phyloP scores from a whole-genome alignment of 1,140 invertebrate genomes.

The Brachionus angularis region DNA sequence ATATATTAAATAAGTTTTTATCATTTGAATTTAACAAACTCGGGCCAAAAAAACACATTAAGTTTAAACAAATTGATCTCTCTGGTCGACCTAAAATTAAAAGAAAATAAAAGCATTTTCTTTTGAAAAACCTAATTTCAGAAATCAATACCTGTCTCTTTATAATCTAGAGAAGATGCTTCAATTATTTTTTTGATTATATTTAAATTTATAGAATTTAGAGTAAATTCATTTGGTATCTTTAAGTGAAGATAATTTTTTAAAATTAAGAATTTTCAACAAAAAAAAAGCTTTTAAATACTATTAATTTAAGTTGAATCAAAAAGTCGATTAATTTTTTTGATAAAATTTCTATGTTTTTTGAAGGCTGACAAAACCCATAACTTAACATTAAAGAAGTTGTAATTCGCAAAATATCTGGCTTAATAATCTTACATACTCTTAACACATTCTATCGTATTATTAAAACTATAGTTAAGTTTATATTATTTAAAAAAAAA shows the following conservation, averaged over 20 bases:
- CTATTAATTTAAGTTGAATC: neutral
- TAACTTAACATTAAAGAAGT: neutral
- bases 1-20: slow-evolving; percentile 1
- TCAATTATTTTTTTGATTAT: slow-evolving; percentile 21
- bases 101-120: too few relatives aligned
- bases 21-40: slow-evolving; percentile 7
- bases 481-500: neutral
- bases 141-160: slow-evolving; percentile 11
- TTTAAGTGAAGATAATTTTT: too few relatives aligned
- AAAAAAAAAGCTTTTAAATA: neutral
- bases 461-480: neutral
- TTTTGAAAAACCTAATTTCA: too few relatives aligned
- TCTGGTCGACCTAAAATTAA: slow-evolving; percentile 30
- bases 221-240: slow-evolving; percentile 19
- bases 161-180: slow-evolving; percentile 11
- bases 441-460: neutral
- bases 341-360: neutral
- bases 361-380: slow-evolving; percentile 2
- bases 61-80: neutral
- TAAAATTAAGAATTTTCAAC: too few relatives aligned
- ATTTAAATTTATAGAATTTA: neutral
- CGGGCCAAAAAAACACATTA: neutral
- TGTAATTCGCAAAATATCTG: slow-evolving; percentile 1
- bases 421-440: slow-evolving; percentile 14
- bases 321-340: slow-evolving; percentile 27